These are phyloP conservation scores for Phrynocephalus guinanensis DNA, from an alignment of 2,797 vertebrate species.

Conservation along the genomic window DNA sequence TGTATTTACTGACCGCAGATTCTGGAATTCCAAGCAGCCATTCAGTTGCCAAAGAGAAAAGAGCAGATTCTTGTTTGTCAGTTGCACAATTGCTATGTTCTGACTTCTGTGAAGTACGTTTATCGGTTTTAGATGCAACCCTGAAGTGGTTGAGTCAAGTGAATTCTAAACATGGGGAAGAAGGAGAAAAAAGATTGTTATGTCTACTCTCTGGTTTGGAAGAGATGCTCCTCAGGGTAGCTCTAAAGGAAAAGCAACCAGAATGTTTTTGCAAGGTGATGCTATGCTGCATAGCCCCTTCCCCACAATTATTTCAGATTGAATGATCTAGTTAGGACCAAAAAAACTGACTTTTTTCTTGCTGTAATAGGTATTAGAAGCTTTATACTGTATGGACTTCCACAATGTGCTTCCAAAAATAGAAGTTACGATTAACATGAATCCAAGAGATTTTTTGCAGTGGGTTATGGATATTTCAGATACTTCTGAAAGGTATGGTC, in stretches of 20 bases:
- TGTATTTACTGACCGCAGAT: slow-evolving; percentile 62
- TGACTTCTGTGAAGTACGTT: slow-evolving; percentile 85
- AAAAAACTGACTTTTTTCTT: background rate
- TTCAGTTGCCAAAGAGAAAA: slow-evolving; percentile 30
- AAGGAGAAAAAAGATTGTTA: slow-evolving; percentile 44
- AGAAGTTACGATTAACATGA: slow-evolving; percentile 73
- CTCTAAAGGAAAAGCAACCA: slow-evolving; percentile 85
- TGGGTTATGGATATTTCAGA: slow-evolving; percentile 82
- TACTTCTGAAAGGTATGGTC: slow-evolving; percentile 84
- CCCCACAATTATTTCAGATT: background rate
- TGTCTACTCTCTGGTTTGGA: slow-evolving; percentile 65
- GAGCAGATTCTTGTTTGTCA: slow-evolving; percentile 57
- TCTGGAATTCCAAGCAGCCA: slow-evolving; percentile 56
- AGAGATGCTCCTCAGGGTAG: slow-evolving; percentile 79
- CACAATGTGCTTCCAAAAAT: slow-evolving; percentile 79
- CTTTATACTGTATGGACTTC: slow-evolving; percentile 79
- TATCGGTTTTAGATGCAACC: slow-evolving; percentile 81
- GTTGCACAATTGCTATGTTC: slow-evolving; percentile 79
- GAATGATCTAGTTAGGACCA: background rate
- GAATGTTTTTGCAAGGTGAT: slow-evolving; percentile 90
- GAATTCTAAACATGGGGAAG: slow-evolving; percentile 44
- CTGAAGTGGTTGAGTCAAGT: slow-evolving; percentile 76
- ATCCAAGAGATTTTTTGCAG: slow-evolving; percentile 79
- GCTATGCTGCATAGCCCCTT: background rate
- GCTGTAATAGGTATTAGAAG: slow-evolving; percentile 83